Evolutionary conservation across 1,140 invertebrate genomes (phyloP).

Genomic region (Dendroctonus valens): DNA sequence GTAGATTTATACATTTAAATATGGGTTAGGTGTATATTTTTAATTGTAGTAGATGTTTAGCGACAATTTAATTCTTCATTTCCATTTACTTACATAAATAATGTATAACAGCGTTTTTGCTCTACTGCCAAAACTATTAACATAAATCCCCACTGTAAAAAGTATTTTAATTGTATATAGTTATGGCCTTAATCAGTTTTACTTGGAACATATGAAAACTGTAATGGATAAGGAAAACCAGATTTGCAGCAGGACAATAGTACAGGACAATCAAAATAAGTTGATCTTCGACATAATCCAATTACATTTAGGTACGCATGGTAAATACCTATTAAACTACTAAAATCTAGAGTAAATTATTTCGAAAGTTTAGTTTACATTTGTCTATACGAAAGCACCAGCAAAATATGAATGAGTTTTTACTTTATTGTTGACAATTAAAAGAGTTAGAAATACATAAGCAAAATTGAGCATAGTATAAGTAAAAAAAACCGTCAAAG

Average conservation of each 20-base stretch:
- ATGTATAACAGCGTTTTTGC: not conserved
- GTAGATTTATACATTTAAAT: not conserved
- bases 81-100: not conserved
- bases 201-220: not conserved
- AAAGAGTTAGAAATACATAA: not conserved
- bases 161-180: conserved; percentile 15
- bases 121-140: conserved; percentile 11
- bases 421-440: no score
- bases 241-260: not conserved
- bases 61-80: not conserved
- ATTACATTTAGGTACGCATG: not conserved
- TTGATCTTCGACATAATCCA: not conserved
- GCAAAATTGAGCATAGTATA: not conserved
- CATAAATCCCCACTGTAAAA: not conserved
- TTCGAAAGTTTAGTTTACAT: not conserved
- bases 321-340: not conserved
- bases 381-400: no score
- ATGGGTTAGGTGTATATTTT: not conserved
- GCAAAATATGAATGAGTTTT: not conserved
- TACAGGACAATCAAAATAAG: not conserved
- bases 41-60: not conserved
- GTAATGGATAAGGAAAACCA: conserved; percentile 1
- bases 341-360: not conserved
- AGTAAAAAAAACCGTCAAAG: not conserved
- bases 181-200: conserved; percentile 17